A percentile compares a stretch with the other conserved stretches of the same genome.
Evolutionary conservation across 2,797 vertebrate species (phyloP).

Genomic region (Lepilemur septentrionalis): DNA sequence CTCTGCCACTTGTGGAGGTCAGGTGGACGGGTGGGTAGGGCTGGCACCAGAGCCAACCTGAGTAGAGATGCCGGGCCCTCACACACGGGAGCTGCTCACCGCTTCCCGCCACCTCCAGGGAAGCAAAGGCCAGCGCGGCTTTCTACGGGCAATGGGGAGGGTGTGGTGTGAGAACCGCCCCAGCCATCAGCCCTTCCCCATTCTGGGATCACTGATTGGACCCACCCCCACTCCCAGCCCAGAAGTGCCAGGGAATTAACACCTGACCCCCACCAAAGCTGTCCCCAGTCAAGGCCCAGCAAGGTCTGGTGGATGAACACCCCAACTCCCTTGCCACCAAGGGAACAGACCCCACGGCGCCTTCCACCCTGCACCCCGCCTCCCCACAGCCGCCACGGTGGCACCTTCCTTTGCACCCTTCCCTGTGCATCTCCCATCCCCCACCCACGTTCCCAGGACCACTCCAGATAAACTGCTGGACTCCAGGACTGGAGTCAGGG

Average conservation of each 20-base stretch:
- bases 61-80: not conserved
- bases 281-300: fast-evolving
- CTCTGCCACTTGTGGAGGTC: not conserved
- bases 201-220: not conserved
- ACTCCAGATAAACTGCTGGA: not conserved
- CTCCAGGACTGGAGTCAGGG: not conserved
- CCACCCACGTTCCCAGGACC: fast-evolving
- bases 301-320: fast-evolving
- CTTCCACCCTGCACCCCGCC: not conserved
- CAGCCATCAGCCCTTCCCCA: fast-evolving
- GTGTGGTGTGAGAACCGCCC: not conserved
- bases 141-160: fast-evolving
- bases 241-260: not conserved
- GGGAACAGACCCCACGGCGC: too few relatives aligned
- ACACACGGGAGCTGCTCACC: fast-evolving
- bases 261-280: not conserved
- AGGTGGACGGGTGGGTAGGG: not conserved
- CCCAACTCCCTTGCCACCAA: too few relatives aligned
- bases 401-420: not conserved
- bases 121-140: fast-evolving
- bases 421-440: fast-evolving
- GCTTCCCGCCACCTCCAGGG: not conserved
- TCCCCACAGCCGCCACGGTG: not conserved
- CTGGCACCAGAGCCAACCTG: fast-evolving
- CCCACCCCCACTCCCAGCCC: not conserved